Base-by-base conservation (phyloP, 1,140 invertebrate species). In the Liolophura sinensis region DNA sequence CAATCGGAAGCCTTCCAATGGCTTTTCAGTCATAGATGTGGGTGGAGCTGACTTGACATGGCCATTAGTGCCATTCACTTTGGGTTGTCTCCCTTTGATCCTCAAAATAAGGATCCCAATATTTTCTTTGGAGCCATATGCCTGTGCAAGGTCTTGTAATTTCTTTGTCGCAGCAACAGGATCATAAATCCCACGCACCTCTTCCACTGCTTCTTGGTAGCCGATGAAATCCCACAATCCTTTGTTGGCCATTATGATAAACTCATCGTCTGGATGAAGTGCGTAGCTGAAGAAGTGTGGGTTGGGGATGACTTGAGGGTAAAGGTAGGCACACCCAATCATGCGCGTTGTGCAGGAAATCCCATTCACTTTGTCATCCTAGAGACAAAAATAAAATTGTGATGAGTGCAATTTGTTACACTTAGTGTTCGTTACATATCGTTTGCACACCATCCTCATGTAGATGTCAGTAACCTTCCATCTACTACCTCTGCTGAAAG, bases 81-180 rank as follows among this genome's bases (percentile, higher is more conserved):
- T 24, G 24, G 3, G 24, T 40, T 5, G 24, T 54, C 18, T 54
- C 18, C n/a, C 12, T 9, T 25, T 70, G 0, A 84, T 68, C 20
- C 75, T 66, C 0, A 84, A 69, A 11, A 84, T 80, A 1, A 85
- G 65, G n/a, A 85, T 75, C 24, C 73, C 73, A 54, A 85, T 78
- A 57, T 84, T 85, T 65, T 84, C 84, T 57, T 76, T 74, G 14
- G 80, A 82, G 0, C 81, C 78, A 58, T 82, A 84, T 15, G 80
- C 78, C 57, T 85, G 83, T 22, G 83, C 83, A 7, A 85, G 66
- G 67, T 85, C 84, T 64, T 83, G 79, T 0, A 85, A 76, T 31
- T 75, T 69, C 66, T 85, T 85, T 12, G 84, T 81, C 20, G 82
- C 82, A 5, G 82, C 67, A n/a, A 84, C 77, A 16, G 83, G 82